Percentiles rank a stretch among this genome's conserved stretches.
These are phyloP conservation scores for Micromys minutus DNA, from an alignment of 2,113 vertebrate genomes.

Conservation along the genomic window DNA sequence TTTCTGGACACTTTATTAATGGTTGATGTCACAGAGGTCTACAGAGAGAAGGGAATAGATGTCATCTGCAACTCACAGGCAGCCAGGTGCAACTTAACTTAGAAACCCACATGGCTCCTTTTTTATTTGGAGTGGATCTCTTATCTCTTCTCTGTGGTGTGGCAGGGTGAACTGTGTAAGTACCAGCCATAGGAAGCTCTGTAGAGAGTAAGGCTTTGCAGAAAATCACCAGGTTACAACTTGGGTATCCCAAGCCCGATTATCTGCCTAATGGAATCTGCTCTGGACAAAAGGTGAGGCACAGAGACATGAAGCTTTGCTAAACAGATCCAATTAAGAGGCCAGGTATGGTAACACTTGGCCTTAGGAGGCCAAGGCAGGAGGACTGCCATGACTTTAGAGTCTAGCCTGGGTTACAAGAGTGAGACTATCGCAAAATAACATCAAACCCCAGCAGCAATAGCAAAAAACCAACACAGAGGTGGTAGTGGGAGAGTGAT, in stretches of 20 bases:
- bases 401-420: not conserved
- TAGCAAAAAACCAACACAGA: not conserved
- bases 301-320: conserved; percentile 27
- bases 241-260: conserved; percentile 44
- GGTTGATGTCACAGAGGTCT: not conserved
- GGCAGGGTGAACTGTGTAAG: not conserved
- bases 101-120: conserved; percentile 29
- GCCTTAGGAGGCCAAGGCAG: not conserved
- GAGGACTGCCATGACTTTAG: not conserved
- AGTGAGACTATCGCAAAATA: not conserved
- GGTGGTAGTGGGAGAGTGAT: not conserved
- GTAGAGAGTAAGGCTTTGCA: conserved; percentile 38
- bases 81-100: conserved; percentile 34
- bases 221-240: conserved; percentile 53
- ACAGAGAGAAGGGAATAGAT: not conserved
- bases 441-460: not conserved
- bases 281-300: conserved; percentile 37
- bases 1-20: not conserved
- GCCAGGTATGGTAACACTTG: not conserved
- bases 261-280: conserved; percentile 46
- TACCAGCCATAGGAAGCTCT: not conserved
- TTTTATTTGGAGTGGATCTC: conserved; percentile 24
- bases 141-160: conserved; percentile 47
- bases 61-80: conserved; percentile 39
- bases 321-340: conserved; percentile 36